phyloP scores from a whole-genome alignment of 2,888 invertebrate species.

The Lottia scabra region DNA sequence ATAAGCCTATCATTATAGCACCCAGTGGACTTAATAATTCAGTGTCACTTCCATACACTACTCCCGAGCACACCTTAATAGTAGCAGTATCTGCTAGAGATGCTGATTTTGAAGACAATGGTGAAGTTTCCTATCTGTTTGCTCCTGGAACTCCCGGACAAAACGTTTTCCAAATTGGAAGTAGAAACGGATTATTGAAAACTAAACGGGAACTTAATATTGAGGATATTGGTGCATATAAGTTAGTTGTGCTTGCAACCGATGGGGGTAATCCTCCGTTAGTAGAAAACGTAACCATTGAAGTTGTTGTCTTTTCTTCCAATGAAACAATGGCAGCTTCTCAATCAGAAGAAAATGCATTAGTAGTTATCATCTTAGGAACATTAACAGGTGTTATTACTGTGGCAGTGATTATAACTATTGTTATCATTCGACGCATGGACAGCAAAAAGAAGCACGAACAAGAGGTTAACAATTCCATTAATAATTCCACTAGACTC shows the following conservation, averaged over 20 bases:
- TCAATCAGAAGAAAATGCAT: slow-evolving; percentile 31
- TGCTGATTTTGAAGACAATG: slow-evolving; percentile 38
- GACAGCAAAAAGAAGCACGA: slow-evolving; percentile 33
- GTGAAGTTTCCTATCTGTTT: slow-evolving; percentile 34
- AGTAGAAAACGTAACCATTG: slow-evolving; percentile 29
- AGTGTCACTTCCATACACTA: slow-evolving; percentile 39
- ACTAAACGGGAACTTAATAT: slow-evolving; percentile 25
- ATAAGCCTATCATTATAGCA: slow-evolving; percentile 48
- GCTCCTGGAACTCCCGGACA: slow-evolving; percentile 22
- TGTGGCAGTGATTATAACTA: slow-evolving; percentile 38
- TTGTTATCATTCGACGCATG: slow-evolving; percentile 32
- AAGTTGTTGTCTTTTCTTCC: slow-evolving; percentile 32
- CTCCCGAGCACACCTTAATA: slow-evolving; percentile 36
- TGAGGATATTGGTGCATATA: slow-evolving; percentile 30
- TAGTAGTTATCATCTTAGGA: slow-evolving; percentile 36
- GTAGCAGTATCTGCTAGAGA: slow-evolving; percentile 37
- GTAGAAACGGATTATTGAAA: slow-evolving; percentile 29
- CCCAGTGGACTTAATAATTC: slow-evolving; percentile 44
- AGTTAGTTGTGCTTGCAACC: slow-evolving; percentile 31
- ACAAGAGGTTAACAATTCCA: slow-evolving; percentile 8
- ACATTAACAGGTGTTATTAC: slow-evolving; percentile 36
- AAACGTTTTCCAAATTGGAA: slow-evolving; percentile 20
- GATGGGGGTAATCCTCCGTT: slow-evolving; percentile 25
- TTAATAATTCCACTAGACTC: neutral
- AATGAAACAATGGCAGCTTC: slow-evolving; percentile 25